Evolutionary conservation across 2,113 vertebrate species (phyloP).

Genomic region (Leptobrachium ailaonicum): DNA sequence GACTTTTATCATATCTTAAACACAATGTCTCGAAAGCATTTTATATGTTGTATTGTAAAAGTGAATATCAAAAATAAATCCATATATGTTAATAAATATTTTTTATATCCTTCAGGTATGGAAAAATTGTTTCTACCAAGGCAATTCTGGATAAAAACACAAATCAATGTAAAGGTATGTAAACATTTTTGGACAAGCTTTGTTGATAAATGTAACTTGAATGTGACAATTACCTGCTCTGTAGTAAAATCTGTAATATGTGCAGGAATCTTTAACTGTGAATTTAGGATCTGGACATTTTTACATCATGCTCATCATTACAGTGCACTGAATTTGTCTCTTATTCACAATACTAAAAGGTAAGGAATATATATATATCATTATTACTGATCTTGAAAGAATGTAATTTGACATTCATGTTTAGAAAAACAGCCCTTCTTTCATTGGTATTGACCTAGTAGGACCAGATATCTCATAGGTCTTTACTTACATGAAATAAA

Average conservation of each 20-base stretch:
- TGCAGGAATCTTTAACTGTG: neutral
- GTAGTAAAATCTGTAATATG: conserved; percentile 24
- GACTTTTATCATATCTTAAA: no score
- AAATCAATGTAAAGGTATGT: conserved; percentile 97
- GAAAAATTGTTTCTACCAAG: conserved; percentile 97
- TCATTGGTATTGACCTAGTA: no score
- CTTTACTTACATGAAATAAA: no score
- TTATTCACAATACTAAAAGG: no score
- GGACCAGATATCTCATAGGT: no score
- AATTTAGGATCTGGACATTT: no score
- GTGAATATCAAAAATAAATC: neutral
- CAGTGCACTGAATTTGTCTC: no score
- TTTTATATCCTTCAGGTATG: conserved; percentile 77
- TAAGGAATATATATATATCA: no score
- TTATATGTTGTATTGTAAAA: neutral
- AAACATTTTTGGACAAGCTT: conserved; percentile 33
- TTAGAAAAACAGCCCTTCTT: no score
- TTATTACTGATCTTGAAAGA: no score
- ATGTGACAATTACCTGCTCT: conserved; percentile 21
- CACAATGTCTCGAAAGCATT: neutral
- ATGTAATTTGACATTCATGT: no score
- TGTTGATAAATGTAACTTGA: conserved; percentile 16
- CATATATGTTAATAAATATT: conserved; percentile 13
- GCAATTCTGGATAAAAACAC: conserved; percentile 98
- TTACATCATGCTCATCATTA: no score